Evolutionary conservation across 37 sponge, comb jelly and placozoan genomes (phyloP), one percentile per base, ranked within the genome.

Genomic region (Aplysina aerophoba): DNA sequence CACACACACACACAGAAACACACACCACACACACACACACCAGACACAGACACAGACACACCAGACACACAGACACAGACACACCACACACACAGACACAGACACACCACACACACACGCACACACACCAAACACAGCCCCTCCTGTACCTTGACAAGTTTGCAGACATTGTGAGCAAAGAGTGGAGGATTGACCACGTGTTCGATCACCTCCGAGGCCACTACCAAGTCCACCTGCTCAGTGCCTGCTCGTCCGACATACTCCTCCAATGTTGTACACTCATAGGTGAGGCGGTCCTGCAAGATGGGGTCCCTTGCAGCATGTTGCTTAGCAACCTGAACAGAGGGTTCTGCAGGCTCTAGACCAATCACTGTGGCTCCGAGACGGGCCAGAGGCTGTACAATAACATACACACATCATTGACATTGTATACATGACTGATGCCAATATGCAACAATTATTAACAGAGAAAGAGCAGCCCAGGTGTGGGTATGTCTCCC

Each of bases 181-280:
- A 69, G 35, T 3, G 39, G 73, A 27, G 77, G 59, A 65, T 91
- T 56, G n/a, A 82, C 34, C 6, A 91, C 88, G 40, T 91, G 92
- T 37, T 91, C 92, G 24, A 85, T 39, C 22, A 91, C 92, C 28
- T 91, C 92, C 56, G 92, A 91, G 5, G 92, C 92, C 20, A 91
- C 88, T 21, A 91, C 92, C 17, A 64, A 19, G 38, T 91, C 88
- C 41, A 80, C 83, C 75, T 41, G 69, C 4, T 56, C 27, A 0
- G 19, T 12, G 20, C 14, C 74, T 21, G 31, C 56, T 3, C 36
- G 53, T 36, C 30, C 27, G 8, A 44, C 13, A 27, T 65, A 58
- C 28, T 77, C 79, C 34, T 91, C 88, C 61, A 83, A 41, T 25
- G 84, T 84, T 15, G 55, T 64, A 28, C 91, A 91, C 60, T 87